Conservation (phyloP, 2,797 vertebrate genomes). For the Lacerta bilineata region DNA sequence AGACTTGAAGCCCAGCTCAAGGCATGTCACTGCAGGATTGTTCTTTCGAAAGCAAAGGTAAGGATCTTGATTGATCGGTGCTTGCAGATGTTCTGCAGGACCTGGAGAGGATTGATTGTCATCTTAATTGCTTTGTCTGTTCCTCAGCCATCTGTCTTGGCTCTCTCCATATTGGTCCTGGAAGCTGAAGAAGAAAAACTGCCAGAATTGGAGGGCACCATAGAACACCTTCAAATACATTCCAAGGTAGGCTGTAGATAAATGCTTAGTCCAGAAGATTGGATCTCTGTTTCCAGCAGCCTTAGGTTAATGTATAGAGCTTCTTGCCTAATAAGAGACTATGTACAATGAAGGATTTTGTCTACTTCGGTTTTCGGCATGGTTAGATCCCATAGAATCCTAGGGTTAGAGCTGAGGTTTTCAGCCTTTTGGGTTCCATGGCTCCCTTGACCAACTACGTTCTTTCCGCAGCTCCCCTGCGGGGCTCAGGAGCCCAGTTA, state of each 20-base stretch:
- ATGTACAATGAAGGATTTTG: not conserved
- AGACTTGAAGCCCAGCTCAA: slow-evolving; percentile 95
- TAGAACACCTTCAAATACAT: slow-evolving; percentile 86
- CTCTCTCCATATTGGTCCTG: slow-evolving; percentile 87
- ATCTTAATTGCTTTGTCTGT: slow-evolving; percentile 29
- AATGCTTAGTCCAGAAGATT: not conserved
- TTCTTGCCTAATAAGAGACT: not conserved
- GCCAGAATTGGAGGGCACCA: slow-evolving; percentile 80
- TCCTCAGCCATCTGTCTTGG: slow-evolving; percentile 90
- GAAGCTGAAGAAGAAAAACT: slow-evolving; percentile 87
- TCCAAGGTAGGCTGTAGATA: slow-evolving; percentile 82
- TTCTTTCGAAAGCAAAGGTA: slow-evolving; percentile 97
- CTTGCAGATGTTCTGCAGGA: slow-evolving; percentile 20
- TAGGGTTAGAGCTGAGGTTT: no score
- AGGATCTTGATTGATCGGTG: slow-evolving; percentile 36
- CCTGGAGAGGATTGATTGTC: not conserved
- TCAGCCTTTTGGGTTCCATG: no score
- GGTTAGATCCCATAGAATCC: not conserved
- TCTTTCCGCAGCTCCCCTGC: no score
- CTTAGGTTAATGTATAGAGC: not conserved
- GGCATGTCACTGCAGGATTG: slow-evolving; percentile 93
- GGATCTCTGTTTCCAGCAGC: not conserved
- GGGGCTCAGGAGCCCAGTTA: no score
- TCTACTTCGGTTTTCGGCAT: not conserved
- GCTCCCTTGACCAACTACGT: no score